A percentile compares a stretch with the other conserved stretches of the same genome.
Conservation (phyloP, 35 echinoderm and acorn worm genomes). For the Holothuria glaberrima region DNA sequence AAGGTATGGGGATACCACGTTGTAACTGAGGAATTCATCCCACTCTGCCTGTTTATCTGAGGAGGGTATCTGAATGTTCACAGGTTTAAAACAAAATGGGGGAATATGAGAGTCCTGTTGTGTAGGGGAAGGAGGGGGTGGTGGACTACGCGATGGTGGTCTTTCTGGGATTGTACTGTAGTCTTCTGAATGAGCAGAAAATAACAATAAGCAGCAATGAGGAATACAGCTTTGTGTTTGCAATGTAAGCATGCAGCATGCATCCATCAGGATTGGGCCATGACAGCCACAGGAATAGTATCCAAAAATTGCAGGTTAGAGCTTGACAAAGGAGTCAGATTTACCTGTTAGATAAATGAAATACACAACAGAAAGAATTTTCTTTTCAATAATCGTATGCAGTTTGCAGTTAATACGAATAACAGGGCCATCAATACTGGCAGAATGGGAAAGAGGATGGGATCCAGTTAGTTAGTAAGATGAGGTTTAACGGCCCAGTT, state of each 20-base stretch:
- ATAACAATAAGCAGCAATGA: not conserved
- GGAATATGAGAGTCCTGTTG: constrained; percentile 2
- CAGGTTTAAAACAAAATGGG: constrained; percentile 23
- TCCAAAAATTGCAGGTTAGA: too few species aligned
- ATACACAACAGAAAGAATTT: too few species aligned
- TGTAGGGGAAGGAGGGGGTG: constrained; percentile 72
- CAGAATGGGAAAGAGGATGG: too few species aligned
- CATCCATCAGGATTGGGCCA: not conserved
- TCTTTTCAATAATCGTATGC: too few species aligned
- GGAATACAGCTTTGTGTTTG: not conserved
- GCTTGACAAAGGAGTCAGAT: too few species aligned
- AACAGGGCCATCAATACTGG: too few species aligned
- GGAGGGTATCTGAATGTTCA: not conserved
- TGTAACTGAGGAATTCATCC: constrained; percentile 47
- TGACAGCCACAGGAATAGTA: too few species aligned
- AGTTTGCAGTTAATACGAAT: too few species aligned
- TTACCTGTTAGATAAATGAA: too few species aligned
- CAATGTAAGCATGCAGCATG: not conserved
- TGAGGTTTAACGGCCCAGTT: too few species aligned
- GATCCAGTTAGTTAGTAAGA: too few species aligned
- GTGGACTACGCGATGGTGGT: constrained; percentile 72
- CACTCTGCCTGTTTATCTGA: constrained; percentile 17
- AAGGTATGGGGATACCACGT: constrained; percentile 67
- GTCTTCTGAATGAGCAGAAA: constrained; percentile 45
- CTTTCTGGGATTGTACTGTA: constrained; percentile 70